phyloP scores from a whole-genome alignment of 1,140 invertebrate genomes.

The Calycopis cecrops region DNA sequence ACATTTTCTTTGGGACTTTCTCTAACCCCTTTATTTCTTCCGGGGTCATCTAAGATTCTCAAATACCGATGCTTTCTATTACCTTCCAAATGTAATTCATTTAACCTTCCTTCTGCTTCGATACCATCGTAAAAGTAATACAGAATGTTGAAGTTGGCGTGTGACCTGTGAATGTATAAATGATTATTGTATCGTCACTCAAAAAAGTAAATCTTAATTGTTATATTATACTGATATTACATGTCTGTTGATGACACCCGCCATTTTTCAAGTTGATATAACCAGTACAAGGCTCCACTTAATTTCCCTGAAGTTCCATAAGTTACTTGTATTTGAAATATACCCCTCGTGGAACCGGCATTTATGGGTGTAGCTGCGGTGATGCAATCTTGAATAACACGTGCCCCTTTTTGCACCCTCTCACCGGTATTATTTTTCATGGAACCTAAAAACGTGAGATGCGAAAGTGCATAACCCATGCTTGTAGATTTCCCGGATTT shows the following conservation, averaged over 20 bases:
- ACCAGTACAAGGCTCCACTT: slow-evolving; percentile 88
- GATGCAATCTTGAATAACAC: slow-evolving; percentile 87
- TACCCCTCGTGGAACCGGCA: slow-evolving; percentile 88
- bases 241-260: slow-evolving; percentile 88
- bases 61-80: slow-evolving; percentile 88
- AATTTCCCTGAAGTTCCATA: slow-evolving; percentile 90
- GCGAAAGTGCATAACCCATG: slow-evolving; percentile 82
- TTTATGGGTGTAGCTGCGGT: slow-evolving; percentile 92
- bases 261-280: slow-evolving; percentile 92
- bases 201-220: slow-evolving; percentile 4
- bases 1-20: slow-evolving; percentile 80
- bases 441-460: slow-evolving; percentile 84
- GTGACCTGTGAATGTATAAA: slow-evolving; percentile 75
- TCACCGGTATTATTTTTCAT: slow-evolving; percentile 78
- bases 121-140: slow-evolving; percentile 93
- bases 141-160: slow-evolving; percentile 92
- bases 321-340: slow-evolving; percentile 89
- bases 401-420: slow-evolving; percentile 82
- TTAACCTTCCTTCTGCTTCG: slow-evolving; percentile 77
- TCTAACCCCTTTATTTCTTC: slow-evolving; percentile 72
- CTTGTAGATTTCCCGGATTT: slow-evolving; percentile 90
- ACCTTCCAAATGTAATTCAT: slow-evolving; percentile 78
- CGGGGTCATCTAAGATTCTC: slow-evolving; percentile 77
- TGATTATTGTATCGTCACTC: neutral
- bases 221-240: slow-evolving; percentile 40